A percentile compares a stretch with the other conserved stretches of the same genome.
phyloP scores from a whole-genome alignment of 1,140 invertebrate genomes.

The Drosophila busckii region DNA sequence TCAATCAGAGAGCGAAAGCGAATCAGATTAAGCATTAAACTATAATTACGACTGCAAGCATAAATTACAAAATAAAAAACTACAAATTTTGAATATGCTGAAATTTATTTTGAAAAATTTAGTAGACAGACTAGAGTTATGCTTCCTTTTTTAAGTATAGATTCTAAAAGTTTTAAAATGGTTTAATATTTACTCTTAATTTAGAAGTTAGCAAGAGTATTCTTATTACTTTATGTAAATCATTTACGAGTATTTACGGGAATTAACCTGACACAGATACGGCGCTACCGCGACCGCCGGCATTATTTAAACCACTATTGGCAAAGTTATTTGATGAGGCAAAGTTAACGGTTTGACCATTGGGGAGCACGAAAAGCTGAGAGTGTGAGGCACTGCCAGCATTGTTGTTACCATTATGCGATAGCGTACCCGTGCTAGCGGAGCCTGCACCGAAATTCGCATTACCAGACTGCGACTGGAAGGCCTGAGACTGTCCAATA shows the following conservation, averaged over 20 bases:
- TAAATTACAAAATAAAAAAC: constrained; percentile 17
- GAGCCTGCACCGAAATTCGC: constrained; percentile 76
- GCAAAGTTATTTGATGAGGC: constrained; percentile 76
- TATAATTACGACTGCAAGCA: neutral
- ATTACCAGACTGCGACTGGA: constrained; percentile 54
- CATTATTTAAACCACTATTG: constrained; percentile 64
- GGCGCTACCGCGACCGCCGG: constrained; percentile 55
- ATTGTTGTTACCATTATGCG: constrained; percentile 63
- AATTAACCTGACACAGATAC: constrained; percentile 61
- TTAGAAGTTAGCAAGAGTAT: too few species aligned
- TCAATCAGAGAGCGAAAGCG: constrained; percentile 82
- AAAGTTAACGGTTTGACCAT: constrained; percentile 76
- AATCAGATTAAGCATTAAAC: constrained; percentile 79
- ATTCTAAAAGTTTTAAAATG: too few species aligned
- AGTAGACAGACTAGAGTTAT: too few species aligned
- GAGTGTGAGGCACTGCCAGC: constrained; percentile 68
- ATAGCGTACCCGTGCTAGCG: constrained; percentile 70
- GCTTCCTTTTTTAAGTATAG: too few species aligned
- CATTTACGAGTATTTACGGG: too few species aligned
- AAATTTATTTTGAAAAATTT: too few species aligned
- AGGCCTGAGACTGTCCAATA: constrained; percentile 65
- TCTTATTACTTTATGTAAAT: too few species aligned
- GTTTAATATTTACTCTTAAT: too few species aligned
- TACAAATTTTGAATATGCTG: constrained; percentile 7
- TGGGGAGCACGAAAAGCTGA: constrained; percentile 70